Conservation (phyloP, 2,888 invertebrate genomes). For the Alloscopus bannaensis region DNA sequence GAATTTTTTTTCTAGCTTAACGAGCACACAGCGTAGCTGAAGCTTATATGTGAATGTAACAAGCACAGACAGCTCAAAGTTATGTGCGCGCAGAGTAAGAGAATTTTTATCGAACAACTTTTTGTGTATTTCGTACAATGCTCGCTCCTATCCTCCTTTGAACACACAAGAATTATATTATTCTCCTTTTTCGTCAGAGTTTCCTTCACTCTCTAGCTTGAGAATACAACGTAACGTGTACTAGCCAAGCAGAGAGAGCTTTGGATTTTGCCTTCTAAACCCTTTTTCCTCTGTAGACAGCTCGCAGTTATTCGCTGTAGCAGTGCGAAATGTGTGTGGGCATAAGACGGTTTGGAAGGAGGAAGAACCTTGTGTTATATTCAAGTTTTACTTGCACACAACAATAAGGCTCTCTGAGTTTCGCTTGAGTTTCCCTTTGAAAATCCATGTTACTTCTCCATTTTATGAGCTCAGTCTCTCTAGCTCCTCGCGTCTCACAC, state of each 20-base stretch:
- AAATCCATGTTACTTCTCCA: conserved; percentile 19
- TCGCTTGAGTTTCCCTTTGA: conserved; percentile 7
- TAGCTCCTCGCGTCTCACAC: conserved; percentile 1
- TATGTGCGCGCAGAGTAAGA: neutral
- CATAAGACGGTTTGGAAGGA: no score
- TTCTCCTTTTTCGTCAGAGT: conserved; percentile 31
- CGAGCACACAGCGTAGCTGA: conserved; percentile 4
- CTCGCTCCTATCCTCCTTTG: neutral
- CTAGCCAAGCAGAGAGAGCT: conserved; percentile 16
- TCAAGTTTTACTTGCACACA: neutral
- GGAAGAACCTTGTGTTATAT: conserved; percentile 33
- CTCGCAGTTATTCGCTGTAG: no score
- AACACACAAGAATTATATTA: conserved; percentile 7
- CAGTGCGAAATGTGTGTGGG: no score
- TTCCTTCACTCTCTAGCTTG: neutral
- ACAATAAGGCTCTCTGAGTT: conserved; percentile 11
- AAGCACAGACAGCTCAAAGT: neutral
- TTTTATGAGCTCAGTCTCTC: conserved; percentile 3
- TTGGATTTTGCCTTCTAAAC: no score
- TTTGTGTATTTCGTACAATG: conserved; percentile 24
- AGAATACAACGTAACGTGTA: neutral
- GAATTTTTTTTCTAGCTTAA: conserved; percentile 7
- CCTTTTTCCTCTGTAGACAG: no score
- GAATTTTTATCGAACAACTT: conserved; percentile 56
- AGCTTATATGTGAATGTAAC: conserved; percentile 1